Conservation (phyloP, 2,113 vertebrate genomes). For the Penelope pileata region DNA sequence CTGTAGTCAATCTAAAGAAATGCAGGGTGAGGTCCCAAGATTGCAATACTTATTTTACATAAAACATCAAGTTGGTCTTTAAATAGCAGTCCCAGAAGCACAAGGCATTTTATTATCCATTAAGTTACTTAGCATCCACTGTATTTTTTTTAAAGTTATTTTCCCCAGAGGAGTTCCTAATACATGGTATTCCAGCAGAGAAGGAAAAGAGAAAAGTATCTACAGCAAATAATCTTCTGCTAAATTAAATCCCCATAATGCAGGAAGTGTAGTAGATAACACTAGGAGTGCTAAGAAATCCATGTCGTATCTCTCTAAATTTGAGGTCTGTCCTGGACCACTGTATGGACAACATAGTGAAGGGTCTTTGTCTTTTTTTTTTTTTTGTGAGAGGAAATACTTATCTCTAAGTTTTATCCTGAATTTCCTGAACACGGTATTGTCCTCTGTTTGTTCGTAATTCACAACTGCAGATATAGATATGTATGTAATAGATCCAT, state of each 20-base stretch:
- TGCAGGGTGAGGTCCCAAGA: constrained; percentile 63
- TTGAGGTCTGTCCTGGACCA: background rate
- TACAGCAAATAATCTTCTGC: constrained; percentile 26
- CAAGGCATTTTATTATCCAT: constrained; percentile 79
- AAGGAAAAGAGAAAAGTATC: constrained; percentile 39
- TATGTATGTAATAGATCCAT: background rate
- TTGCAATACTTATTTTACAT: constrained; percentile 75
- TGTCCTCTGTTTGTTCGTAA: background rate
- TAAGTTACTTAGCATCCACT: constrained; percentile 76
- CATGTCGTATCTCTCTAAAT: background rate
- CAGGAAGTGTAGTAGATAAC: background rate
- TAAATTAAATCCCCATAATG: constrained; percentile 13
- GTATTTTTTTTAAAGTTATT: constrained; percentile 63
- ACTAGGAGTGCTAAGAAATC: background rate
- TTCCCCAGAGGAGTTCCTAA: constrained; percentile 72
- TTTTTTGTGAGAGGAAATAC: background rate
- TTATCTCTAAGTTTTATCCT: background rate
- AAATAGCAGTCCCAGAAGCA: constrained; percentile 76
- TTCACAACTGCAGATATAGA: background rate
- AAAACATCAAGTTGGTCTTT: constrained; percentile 75
- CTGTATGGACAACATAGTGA: background rate
- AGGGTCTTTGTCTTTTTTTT: background rate
- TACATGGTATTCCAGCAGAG: constrained; percentile 50
- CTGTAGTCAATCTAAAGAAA: constrained; percentile 64
- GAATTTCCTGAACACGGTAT: background rate